These are phyloP conservation scores for Procavia capensis DNA, from an alignment of 2,113 vertebrate species.

Conservation along the genomic window DNA sequence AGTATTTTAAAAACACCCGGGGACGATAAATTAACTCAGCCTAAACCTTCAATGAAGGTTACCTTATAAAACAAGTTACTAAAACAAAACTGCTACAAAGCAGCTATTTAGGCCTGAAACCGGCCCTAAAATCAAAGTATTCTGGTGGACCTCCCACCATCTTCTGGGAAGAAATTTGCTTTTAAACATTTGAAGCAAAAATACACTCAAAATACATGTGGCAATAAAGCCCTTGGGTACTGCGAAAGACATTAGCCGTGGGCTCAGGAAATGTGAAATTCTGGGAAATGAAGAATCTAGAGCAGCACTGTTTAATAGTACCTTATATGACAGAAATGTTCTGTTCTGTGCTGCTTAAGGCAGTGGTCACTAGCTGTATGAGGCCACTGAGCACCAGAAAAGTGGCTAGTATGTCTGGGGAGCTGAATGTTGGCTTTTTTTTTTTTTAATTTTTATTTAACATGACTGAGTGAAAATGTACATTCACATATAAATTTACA, in stretches of 20 bases:
- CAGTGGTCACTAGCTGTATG: neutral
- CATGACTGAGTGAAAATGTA: no score
- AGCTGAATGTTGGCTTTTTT: neutral
- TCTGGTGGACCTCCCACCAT: neutral
- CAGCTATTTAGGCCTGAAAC: neutral
- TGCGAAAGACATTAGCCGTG: neutral
- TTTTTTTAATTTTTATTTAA: neutral
- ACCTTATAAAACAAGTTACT: neutral
- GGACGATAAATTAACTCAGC: neutral
- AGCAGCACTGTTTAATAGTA: neutral
- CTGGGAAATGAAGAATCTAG: neutral
- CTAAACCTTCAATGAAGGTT: neutral
- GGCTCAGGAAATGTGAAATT: neutral
- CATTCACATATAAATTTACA: no score
- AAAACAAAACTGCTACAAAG: neutral
- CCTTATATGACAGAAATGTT: neutral
- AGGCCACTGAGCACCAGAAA: neutral
- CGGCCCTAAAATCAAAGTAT: constrained; percentile 8
- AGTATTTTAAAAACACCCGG: constrained; percentile 13
- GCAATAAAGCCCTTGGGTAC: constrained; percentile 24
- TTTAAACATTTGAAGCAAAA: constrained; percentile 51
- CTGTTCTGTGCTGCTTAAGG: neutral
- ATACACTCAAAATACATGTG: constrained; percentile 16
- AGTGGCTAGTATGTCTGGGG: neutral
- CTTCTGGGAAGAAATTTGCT: constrained; percentile 57